A percentile compares a stretch with the other conserved stretches of the same genome.
phyloP scores from a whole-genome alignment of 2,888 invertebrate species.

The Chalcis sispes region DNA sequence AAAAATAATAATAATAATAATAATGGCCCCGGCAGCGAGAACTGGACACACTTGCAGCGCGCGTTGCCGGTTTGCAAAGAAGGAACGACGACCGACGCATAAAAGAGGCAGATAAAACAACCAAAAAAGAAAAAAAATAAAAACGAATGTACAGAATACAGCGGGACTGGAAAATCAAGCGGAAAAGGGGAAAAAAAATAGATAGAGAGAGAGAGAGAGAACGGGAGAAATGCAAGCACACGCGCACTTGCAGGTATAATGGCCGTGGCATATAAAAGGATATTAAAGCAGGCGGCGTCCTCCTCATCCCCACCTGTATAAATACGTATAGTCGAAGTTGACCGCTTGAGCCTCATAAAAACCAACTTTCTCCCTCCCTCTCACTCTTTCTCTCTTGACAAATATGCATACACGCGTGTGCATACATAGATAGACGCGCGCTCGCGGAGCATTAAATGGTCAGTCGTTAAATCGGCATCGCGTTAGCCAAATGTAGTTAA shows the following conservation, averaged over 20 bases:
- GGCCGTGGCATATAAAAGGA: constrained; percentile 53
- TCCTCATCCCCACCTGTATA: constrained; percentile 41
- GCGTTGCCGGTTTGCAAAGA: not conserved
- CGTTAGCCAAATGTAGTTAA: constrained; percentile 52
- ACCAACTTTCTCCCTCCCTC: not conserved
- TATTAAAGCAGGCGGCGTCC: constrained; percentile 48
- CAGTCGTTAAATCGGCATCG: constrained; percentile 55
- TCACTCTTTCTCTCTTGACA: constrained; percentile 1
- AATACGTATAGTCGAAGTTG: constrained; percentile 24
- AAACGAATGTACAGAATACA: not conserved
- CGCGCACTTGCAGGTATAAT: constrained; percentile 41
- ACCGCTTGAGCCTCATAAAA: constrained; percentile 46
- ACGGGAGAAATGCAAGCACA: not conserved
- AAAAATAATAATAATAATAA: constrained; percentile 10
- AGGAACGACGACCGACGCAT: constrained; percentile 17
- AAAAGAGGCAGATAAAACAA: constrained; percentile 30
- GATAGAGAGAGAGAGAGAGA: constrained; percentile 3
- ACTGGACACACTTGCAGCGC: not conserved
- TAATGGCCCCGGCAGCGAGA: not conserved
- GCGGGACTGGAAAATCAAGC: constrained; percentile 45
- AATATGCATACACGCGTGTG: not conserved
- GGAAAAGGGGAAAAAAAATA: constrained; percentile 33
- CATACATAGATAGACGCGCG: not conserved
- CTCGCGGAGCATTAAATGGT: constrained; percentile 46
- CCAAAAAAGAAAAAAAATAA: constrained; percentile 1